phyloP scores from a whole-genome alignment of 2,888 invertebrate genomes.

The Philhelius pedissequus region DNA sequence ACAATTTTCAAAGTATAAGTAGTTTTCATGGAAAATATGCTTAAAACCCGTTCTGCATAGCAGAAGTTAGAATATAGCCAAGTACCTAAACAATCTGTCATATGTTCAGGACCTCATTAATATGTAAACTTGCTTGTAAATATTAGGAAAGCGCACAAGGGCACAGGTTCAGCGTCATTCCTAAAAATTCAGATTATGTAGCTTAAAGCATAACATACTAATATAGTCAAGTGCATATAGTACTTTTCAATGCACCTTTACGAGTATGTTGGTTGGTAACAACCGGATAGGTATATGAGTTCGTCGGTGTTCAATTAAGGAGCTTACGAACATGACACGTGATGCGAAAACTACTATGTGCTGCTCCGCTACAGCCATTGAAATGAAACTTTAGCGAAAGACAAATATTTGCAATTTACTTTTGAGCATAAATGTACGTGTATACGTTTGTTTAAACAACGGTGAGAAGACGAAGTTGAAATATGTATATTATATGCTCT shows the following conservation, averaged over 20 bases:
- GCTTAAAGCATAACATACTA: slow-evolving; percentile 18
- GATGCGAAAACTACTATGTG: not conserved
- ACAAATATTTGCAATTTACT: slow-evolving; percentile 63
- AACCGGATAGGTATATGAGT: slow-evolving; percentile 4
- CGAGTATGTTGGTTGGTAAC: not conserved
- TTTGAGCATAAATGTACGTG: too few relatives aligned
- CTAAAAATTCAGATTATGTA: not conserved
- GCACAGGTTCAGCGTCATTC: not conserved
- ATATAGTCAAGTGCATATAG: slow-evolving; percentile 41
- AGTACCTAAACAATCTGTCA: slow-evolving; percentile 35
- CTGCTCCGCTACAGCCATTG: slow-evolving; percentile 14
- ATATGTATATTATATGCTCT: not conserved
- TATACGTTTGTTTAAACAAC: not conserved
- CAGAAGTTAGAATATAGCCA: not conserved
- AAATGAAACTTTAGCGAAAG: slow-evolving; percentile 47
- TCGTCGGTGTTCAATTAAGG: slow-evolving; percentile 52
- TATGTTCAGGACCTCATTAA: slow-evolving; percentile 47
- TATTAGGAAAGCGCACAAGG: slow-evolving; percentile 23
- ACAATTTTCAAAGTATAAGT: too few relatives aligned
- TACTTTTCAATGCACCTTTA: not conserved
- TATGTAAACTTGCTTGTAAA: slow-evolving; percentile 42
- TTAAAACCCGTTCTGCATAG: too few relatives aligned
- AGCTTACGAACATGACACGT: slow-evolving; percentile 34
- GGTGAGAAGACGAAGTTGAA: slow-evolving; percentile 39
- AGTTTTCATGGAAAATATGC: too few relatives aligned